Percentiles rank a stretch among this genome's conserved stretches.
phyloP scores from a whole-genome alignment of 2,888 invertebrate genomes.

The Latrodectus hesperus region DNA sequence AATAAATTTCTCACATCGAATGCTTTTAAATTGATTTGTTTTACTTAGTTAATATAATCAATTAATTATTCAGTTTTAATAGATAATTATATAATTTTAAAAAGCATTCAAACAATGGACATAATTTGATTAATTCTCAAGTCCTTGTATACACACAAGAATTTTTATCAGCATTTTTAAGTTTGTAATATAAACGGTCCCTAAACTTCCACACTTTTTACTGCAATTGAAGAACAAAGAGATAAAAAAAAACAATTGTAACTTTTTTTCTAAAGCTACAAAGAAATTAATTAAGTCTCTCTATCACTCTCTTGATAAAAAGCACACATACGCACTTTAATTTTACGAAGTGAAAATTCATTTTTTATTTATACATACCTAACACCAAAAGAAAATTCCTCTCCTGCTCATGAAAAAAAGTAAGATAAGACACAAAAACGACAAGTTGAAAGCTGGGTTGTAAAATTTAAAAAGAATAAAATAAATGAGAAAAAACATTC shows the following conservation, averaged over 20 bases:
- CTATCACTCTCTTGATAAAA: neutral
- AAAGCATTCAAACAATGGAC: too few species aligned
- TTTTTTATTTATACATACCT: neutral
- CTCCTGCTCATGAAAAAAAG: too few species aligned
- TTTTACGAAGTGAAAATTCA: neutral
- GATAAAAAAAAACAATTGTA: neutral
- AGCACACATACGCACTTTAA: neutral
- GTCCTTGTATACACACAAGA: too few species aligned
- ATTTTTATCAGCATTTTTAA: neutral
- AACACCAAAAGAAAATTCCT: constrained; percentile 1
- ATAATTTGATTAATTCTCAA: too few species aligned
- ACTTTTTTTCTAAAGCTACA: constrained; percentile 24
- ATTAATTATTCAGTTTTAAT: too few species aligned
- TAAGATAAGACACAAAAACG: constrained; percentile 13
- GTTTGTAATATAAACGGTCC: constrained; percentile 6
- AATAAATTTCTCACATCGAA: too few species aligned
- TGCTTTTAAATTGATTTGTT: too few species aligned
- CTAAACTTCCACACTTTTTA: constrained; percentile 3
- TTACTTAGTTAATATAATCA: too few species aligned
- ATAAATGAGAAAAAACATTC: constrained; percentile 1
- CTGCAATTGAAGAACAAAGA: neutral
- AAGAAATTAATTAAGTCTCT: constrained; percentile 47
- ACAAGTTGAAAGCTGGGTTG: constrained; percentile 9
- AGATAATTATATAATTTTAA: too few species aligned
- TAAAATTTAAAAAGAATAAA: neutral